Evolutionary conservation across 2,888 invertebrate genomes (phyloP).

Genomic region (Anagyrus pseudococci): DNA sequence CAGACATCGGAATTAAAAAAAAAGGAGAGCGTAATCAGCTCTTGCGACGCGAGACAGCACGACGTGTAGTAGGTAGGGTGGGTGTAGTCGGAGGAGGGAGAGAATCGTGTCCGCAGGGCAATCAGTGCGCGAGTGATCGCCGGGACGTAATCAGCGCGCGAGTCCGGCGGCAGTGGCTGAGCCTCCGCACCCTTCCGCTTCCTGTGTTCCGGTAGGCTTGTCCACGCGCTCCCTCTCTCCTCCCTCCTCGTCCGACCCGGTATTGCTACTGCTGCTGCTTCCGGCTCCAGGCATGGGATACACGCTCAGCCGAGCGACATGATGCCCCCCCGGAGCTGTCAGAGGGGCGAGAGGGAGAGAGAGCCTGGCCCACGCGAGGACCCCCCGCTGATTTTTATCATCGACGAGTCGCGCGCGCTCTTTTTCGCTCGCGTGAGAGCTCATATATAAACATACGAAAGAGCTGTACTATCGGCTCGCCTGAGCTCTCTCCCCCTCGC

Average conservation of each 20-base stretch:
- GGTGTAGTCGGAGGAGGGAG: too few relatives aligned
- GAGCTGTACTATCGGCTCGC: too few relatives aligned
- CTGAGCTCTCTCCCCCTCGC: too few relatives aligned
- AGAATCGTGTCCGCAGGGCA: too few relatives aligned
- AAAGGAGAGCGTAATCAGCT: too few relatives aligned
- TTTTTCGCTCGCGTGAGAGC: neutral
- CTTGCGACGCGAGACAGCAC: too few relatives aligned
- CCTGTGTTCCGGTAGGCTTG: slow-evolving; percentile 63
- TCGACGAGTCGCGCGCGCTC: neutral
- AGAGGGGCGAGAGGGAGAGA: slow-evolving; percentile 9
- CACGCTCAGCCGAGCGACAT: slow-evolving; percentile 58
- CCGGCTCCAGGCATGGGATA: slow-evolving; percentile 53
- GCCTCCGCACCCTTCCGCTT: slow-evolving; percentile 62
- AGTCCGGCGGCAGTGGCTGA: slow-evolving; percentile 47
- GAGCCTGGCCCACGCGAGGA: slow-evolving; percentile 3
- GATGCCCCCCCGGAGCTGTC: slow-evolving; percentile 37
- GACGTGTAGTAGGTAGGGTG: too few relatives aligned
- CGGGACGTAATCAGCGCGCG: slow-evolving; percentile 58
- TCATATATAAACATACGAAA: too few relatives aligned
- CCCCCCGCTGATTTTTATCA: slow-evolving; percentile 39
- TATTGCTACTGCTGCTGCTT: too few relatives aligned
- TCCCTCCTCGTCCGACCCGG: slow-evolving; percentile 24
- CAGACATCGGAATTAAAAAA: too few relatives aligned
- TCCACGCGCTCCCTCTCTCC: slow-evolving; percentile 41
- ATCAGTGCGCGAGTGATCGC: slow-evolving; percentile 41